Evolutionary conservation across 2,888 invertebrate genomes (phyloP).

Genomic region (Drosophila formosana): DNA sequence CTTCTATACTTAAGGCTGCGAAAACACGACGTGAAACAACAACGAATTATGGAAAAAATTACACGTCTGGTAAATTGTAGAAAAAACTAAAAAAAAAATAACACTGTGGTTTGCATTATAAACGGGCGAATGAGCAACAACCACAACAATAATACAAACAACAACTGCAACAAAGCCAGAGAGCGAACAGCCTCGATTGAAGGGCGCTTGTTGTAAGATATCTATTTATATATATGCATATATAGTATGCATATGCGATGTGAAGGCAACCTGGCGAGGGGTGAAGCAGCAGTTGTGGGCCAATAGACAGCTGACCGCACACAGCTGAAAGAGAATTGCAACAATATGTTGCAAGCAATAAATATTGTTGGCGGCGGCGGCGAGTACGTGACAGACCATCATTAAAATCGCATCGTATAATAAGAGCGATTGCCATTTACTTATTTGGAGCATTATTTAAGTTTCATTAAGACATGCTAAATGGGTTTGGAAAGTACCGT

Average conservation of each 20-base stretch:
- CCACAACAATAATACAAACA: constrained; percentile 41
- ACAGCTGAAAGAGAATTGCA: constrained; percentile 35
- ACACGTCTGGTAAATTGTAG: constrained; percentile 44
- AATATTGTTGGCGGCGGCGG: background rate
- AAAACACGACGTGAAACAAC: constrained; percentile 6
- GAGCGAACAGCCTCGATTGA: constrained; percentile 62
- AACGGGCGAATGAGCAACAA: constrained; percentile 74
- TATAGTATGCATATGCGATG: background rate
- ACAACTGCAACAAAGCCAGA: constrained; percentile 27
- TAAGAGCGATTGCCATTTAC: constrained; percentile 72
- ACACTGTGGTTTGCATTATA: constrained; percentile 74
- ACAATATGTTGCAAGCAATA: constrained; percentile 6
- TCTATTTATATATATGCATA: constrained; percentile 24
- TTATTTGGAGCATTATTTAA: constrained; percentile 77
- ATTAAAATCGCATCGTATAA: constrained; percentile 64
- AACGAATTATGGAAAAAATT: constrained; percentile 47
- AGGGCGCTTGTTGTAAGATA: constrained; percentile 55
- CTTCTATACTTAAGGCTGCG: constrained; percentile 39
- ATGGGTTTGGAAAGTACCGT: constrained; percentile 75
- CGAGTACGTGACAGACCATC: constrained; percentile 48
- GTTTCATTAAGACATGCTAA: constrained; percentile 79
- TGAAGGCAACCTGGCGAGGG: constrained; percentile 1
- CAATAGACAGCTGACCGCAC: constrained; percentile 52
- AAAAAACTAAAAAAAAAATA: constrained; percentile 36
- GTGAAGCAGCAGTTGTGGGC: background rate